phyloP scores from a whole-genome alignment of 2,888 invertebrate genomes.

The Scelioninae gen. 1 region DNA sequence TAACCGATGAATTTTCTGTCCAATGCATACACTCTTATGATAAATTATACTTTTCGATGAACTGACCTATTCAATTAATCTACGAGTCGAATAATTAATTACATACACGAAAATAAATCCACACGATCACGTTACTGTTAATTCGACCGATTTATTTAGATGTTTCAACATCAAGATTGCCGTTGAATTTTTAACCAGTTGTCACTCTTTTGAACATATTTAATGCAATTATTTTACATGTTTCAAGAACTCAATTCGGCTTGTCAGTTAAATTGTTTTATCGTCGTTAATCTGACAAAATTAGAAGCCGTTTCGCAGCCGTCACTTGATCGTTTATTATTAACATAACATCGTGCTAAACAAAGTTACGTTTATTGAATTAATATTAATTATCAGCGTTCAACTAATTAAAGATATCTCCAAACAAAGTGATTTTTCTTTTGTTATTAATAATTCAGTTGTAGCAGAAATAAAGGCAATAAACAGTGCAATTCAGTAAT shows the following conservation, averaged over 20 bases:
- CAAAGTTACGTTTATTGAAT: slow-evolving; percentile 16
- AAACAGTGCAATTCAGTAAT: not conserved
- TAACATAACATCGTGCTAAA: slow-evolving; percentile 12
- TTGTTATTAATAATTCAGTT: slow-evolving; percentile 5
- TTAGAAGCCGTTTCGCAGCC: not conserved
- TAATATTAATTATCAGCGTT: slow-evolving; percentile 10
- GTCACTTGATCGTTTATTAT: slow-evolving; percentile 19
- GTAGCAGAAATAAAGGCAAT: not conserved
- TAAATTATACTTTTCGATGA: slow-evolving; percentile 22
- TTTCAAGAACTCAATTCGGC: too few relatives aligned
- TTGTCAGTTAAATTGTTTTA: slow-evolving; percentile 23
- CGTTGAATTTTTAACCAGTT: too few relatives aligned
- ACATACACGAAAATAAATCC: slow-evolving; percentile 8
- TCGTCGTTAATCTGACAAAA: slow-evolving; percentile 3
- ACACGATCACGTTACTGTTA: too few relatives aligned
- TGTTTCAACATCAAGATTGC: too few relatives aligned
- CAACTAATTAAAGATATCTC: slow-evolving; percentile 6
- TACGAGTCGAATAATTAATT: slow-evolving; percentile 16
- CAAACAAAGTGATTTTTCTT: slow-evolving; percentile 8
- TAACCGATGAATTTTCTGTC: slow-evolving; percentile 17
- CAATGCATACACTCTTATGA: slow-evolving; percentile 5
- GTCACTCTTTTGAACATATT: too few relatives aligned
- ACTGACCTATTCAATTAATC: slow-evolving; percentile 14
- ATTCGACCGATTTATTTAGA: slow-evolving; percentile 6
- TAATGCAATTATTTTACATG: too few relatives aligned